Percentiles rank a stretch among this genome's conserved stretches.
These are phyloP conservation scores for Platygyra sinensis DNA, from an alignment of 64 coral and sea anemone species.

Conservation along the genomic window DNA sequence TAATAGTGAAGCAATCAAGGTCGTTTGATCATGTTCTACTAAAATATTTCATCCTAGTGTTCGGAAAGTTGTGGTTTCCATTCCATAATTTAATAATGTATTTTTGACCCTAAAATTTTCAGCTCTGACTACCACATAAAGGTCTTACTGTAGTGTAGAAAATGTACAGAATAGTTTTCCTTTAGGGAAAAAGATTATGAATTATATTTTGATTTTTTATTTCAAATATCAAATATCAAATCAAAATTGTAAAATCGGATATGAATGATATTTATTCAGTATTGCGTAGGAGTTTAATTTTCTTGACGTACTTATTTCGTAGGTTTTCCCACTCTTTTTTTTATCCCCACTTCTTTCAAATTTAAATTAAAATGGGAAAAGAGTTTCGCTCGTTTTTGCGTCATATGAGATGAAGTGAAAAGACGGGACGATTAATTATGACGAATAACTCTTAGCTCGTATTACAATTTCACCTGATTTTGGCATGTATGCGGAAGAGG, in stretches of 20 bases:
- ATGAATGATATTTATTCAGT: not conserved
- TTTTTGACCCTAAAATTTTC: not conserved
- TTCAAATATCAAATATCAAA: not conserved
- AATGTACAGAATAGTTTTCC: not conserved
- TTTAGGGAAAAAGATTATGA: not conserved
- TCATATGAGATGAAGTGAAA: too few relatives aligned
- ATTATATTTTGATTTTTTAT: not conserved
- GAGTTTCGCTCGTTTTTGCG: not conserved
- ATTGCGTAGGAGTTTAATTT: constrained; percentile 13
- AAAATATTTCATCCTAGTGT: not conserved
- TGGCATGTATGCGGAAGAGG: too few relatives aligned
- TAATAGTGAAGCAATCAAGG: not conserved
- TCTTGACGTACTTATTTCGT: constrained; percentile 29
- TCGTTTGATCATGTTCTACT: not conserved
- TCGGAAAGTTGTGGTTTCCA: not conserved
- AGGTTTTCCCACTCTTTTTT: not conserved
- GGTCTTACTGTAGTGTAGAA: not conserved
- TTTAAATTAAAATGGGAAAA: not conserved
- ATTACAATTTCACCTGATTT: too few relatives aligned
- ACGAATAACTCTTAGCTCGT: too few relatives aligned
- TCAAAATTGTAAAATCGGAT: not conserved
- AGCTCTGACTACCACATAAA: not conserved
- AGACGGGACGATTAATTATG: too few relatives aligned
- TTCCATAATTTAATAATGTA: not conserved
- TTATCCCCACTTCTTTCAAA: not conserved